Base-by-base conservation (phyloP, 2,888 invertebrate species). In the Colletes collaris region DNA sequence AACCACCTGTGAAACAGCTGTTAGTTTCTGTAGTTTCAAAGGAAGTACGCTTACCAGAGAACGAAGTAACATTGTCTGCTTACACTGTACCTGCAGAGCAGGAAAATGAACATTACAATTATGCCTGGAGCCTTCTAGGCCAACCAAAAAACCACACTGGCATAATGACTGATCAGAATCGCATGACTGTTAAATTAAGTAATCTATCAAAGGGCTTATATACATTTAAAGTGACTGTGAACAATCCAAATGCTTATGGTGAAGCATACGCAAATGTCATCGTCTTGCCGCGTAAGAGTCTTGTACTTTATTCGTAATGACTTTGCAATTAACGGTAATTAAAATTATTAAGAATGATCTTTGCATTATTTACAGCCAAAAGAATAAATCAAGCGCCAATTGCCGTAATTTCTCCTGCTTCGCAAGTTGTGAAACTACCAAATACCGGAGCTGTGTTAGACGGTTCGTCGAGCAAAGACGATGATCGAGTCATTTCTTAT, bases 391-490 rank as follows among this genome's bases (percentile, higher is more conserved):
- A 95, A 82, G 95, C 97, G 0, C 99, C 98, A 0, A 95, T 96
- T 76, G 98, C 97, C 0, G 94, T 98, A 56, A 97, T 99, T 85
- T 97, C 97, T 2, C 98, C 98, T 0, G 95, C 96, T 3, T 95
- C 96, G 52, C 98, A 98, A 93, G 96, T 96, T 8, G 97, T 99
- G 7, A 97, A 98, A 88, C 94, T 97, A 84, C 98, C 98, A 0
- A 98, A 97, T 87, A 97, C 97, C 0, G 97, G 96, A 58, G 97
- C 98, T 0, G 97, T 99, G 44, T 94, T 99, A 44, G 99, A 99
- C 93, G 99, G 96, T 56, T 95, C 95, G 1, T 92, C 96, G 0
- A 97, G 97, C 88, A 95, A 94, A 91, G 97, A 97, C 86, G 98
- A 98, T 90, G 97, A 97, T 90, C 96, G 96, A 79, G 97, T 98